Evolutionary conservation across 2,113 vertebrate genomes (phyloP).

Genomic region (Dasyprocta punctata): DNA sequence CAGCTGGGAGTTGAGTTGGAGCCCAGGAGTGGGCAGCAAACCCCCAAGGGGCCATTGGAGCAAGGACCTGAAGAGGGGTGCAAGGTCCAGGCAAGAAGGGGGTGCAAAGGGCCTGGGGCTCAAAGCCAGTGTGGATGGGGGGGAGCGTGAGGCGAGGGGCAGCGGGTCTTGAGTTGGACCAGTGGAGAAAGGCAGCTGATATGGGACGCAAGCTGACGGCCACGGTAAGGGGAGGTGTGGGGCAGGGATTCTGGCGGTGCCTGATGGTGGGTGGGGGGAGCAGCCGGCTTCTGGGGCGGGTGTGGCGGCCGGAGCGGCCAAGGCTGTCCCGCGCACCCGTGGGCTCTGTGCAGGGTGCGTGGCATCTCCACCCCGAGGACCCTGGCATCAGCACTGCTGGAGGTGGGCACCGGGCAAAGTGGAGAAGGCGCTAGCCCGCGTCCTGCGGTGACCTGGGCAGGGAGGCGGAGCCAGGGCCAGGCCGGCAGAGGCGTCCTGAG

Average conservation of each 20-base stretch:
- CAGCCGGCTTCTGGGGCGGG: no score
- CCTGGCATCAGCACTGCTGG: accelerated
- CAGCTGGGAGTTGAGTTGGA: neutral
- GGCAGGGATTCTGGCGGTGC: neutral
- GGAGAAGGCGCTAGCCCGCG: no score
- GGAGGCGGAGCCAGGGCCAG: neutral
- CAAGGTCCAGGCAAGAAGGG: neutral
- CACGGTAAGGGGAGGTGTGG: neutral
- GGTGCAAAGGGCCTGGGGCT: neutral
- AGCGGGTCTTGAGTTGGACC: neutral
- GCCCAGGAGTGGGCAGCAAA: no score
- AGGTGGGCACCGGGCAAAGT: neutral
- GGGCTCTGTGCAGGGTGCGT: neutral
- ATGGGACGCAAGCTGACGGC: no score
- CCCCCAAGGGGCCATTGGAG: no score
- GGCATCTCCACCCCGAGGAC: neutral
- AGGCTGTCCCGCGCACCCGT: no score
- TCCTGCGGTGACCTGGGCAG: neutral
- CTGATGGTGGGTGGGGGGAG: neutral
- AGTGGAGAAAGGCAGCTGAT: neutral
- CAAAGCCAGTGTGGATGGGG: neutral
- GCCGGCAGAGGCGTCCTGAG: no score
- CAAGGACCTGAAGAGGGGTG: no score
- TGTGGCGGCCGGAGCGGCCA: no score
- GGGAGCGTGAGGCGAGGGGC: neutral